A percentile compares a stretch with the other conserved stretches of the same genome.
Conservation (phyloP, 2,113 vertebrate species). For the Hippopotamus amphibius region DNA sequence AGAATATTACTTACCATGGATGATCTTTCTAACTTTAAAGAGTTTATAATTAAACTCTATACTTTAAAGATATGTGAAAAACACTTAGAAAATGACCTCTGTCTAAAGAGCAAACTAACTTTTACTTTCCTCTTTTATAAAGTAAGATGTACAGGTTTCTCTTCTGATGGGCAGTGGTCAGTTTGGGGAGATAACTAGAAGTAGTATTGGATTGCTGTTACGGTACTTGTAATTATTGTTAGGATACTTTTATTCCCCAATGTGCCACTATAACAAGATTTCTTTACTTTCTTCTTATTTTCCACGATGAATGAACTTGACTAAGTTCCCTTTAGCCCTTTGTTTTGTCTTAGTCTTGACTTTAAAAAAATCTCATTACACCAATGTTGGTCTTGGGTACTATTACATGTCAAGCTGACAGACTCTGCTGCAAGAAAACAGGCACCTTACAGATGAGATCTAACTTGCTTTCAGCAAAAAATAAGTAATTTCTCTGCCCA, state of each 20-base stretch:
- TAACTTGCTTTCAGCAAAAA: not conserved
- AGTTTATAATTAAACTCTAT: conserved; percentile 2
- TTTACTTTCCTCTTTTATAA: conserved; percentile 9
- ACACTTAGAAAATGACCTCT: not conserved
- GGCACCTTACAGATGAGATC: conserved; percentile 8
- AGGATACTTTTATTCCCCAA: not conserved
- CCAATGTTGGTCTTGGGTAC: not conserved
- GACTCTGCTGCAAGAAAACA: conserved; percentile 21
- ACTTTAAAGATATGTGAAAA: not conserved
- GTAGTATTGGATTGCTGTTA: not conserved
- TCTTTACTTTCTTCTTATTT: not conserved
- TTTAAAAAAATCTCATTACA: conserved; percentile 60
- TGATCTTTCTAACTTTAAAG: conserved; percentile 11
- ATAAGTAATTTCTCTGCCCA: not conserved
- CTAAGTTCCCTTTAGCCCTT: not conserved
- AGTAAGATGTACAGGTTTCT: not conserved
- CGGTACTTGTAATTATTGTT: not conserved
- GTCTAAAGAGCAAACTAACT: conserved; percentile 3
- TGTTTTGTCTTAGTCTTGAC: conserved; percentile 56
- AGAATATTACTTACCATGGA: not conserved
- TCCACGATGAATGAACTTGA: not conserved
- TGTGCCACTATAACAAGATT: not conserved
- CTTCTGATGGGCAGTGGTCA: not conserved
- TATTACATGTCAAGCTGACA: conserved; percentile 27
- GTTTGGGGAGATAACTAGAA: not conserved